These are phyloP conservation scores for Hesperia comma DNA, from an alignment of 2,888 invertebrate species.

Conservation along the genomic window DNA sequence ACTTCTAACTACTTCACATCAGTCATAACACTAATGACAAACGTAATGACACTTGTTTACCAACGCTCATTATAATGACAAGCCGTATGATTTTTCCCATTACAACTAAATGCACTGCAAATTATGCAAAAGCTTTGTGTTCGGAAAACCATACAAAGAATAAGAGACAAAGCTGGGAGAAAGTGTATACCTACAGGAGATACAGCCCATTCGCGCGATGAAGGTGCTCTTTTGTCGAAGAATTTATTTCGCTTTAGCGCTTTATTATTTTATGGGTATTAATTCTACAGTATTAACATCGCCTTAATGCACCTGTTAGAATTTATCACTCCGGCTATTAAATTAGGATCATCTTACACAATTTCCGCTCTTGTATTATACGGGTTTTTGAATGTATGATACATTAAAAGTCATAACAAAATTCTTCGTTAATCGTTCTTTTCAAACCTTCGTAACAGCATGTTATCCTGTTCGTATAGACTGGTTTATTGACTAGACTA, in stretches of 20 bases:
- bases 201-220: background rate
- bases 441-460: too few relatives aligned
- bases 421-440: too few relatives aligned
- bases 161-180: conserved; percentile 19
- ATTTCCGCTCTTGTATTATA: too few relatives aligned
- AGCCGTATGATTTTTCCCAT: conserved; percentile 4
- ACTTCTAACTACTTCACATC: background rate
- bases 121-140: conserved; percentile 12
- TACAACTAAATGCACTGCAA: background rate
- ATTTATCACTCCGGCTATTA: too few relatives aligned
- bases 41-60: conserved; percentile 1
- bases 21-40: background rate
- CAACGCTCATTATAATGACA: conserved; percentile 5
- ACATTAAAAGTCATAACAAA: too few relatives aligned
- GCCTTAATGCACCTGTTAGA: too few relatives aligned
- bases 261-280: too few relatives aligned
- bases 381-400: too few relatives aligned
- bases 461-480: too few relatives aligned
- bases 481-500: too few relatives aligned
- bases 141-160: conserved; percentile 14
- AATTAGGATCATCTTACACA: too few relatives aligned
- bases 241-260: background rate
- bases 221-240: background rate
- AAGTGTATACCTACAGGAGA: conserved; percentile 12
- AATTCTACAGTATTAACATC: too few relatives aligned